A percentile compares a stretch with the other conserved stretches of the same genome.
Conservation (phyloP, 2,888 invertebrate species). For the Brachyopa scutellaris region DNA sequence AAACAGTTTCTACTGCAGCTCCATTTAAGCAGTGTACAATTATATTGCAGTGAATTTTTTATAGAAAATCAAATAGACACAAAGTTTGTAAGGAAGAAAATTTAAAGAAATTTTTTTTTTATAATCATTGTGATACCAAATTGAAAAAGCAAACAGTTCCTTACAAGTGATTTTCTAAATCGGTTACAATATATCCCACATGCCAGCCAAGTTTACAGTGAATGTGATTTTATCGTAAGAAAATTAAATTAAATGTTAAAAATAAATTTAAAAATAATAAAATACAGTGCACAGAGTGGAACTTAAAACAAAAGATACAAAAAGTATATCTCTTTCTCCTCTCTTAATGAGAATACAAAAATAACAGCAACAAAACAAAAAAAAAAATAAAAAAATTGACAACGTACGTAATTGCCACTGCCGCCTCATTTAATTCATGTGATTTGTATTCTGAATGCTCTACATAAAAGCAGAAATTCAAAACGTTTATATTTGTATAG, state of each 20-base stretch:
- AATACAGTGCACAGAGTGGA: conserved; percentile 23
- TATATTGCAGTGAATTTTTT: neutral
- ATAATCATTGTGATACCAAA: conserved; percentile 26
- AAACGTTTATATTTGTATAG: neutral
- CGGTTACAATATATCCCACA: neutral
- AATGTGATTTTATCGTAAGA: conserved; percentile 45
- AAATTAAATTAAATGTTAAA: conserved; percentile 13
- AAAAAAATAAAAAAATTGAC: conserved; percentile 10
- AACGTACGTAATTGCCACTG: conserved; percentile 26
- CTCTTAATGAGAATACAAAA: conserved; percentile 21
- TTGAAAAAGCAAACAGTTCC: conserved; percentile 38
- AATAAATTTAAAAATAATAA: conserved; percentile 10
- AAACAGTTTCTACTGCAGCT: conserved; percentile 29
- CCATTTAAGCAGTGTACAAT: neutral
- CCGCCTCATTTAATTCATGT: conserved; percentile 10
- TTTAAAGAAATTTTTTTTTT: neutral
- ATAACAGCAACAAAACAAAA: conserved; percentile 29
- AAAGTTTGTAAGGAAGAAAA: conserved; percentile 39
- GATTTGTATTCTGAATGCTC: conserved; percentile 49
- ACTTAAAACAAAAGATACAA: conserved; percentile 40
- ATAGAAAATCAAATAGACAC: conserved; percentile 41
- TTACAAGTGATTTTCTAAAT: conserved; percentile 38
- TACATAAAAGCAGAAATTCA: conserved; percentile 6
- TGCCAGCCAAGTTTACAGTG: too few species aligned
- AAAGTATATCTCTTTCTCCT: conserved; percentile 8